phyloP scores from a whole-genome alignment of 35 echinoderm and acorn worm genomes.

The Ophiothrix spiculata region DNA sequence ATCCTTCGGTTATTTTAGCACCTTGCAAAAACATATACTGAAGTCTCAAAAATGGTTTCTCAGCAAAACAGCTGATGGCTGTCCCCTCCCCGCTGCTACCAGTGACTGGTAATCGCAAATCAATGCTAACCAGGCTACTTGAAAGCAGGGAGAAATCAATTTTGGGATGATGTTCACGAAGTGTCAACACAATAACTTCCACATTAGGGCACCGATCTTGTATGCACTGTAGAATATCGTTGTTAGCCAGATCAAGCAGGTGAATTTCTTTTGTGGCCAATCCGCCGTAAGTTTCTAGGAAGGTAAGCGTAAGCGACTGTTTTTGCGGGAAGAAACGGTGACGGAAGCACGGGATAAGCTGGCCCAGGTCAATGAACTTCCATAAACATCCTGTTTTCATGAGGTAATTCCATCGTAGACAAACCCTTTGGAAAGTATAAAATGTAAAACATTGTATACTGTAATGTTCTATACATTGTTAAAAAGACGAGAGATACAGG shows the following conservation, averaged over 20 bases:
- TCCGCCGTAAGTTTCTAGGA: not conserved
- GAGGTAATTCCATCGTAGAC: conserved; percentile 6
- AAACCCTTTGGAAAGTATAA: not conserved
- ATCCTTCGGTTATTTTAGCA: not conserved
- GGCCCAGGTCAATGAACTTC: not conserved
- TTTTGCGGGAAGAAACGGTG: not conserved
- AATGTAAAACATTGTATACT: too few relatives aligned
- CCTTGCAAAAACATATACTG: not conserved
- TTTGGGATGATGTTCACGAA: not conserved
- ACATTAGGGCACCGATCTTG: not conserved
- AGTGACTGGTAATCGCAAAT: not conserved
- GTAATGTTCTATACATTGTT: too few relatives aligned
- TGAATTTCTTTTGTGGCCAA: not conserved
- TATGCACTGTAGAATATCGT: not conserved
- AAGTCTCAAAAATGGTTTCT: not conserved
- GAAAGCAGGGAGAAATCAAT: not conserved
- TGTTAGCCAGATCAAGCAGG: not conserved
- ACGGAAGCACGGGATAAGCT: not conserved
- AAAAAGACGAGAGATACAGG: too few relatives aligned
- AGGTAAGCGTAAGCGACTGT: not conserved
- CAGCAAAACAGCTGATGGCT: not conserved
- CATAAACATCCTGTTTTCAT: conserved; percentile 7
- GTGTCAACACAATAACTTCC: not conserved
- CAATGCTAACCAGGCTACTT: not conserved
- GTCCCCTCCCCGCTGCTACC: not conserved